Evolutionary conservation across 92 coral and sea anemone genomes (phyloP), one percentile per base, ranked within the genome.

Genomic region (Phenganax stokvisi): DNA sequence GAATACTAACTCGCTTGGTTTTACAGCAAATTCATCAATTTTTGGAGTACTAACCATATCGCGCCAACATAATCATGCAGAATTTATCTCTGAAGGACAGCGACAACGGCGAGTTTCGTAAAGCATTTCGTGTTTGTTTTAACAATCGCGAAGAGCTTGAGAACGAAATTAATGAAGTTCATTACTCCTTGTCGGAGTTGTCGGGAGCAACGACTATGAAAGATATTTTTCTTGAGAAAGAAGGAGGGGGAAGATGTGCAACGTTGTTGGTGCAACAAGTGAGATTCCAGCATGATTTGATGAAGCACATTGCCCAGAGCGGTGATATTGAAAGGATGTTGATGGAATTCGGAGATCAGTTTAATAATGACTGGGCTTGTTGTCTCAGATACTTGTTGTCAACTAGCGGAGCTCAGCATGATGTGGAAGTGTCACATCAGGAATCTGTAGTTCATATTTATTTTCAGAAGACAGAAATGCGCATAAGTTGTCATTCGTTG

Each of bases 281-380:
- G 58, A 72, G 57, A 72, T 72, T 44, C 52, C 77, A 72, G 56
- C 52, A 44, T 44, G 15, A 37, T 8, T 72, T 72, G 52, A 17
- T 44, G 9, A 8, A 72, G 20, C 77, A 72, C 54, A 72, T 72
- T 72, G 15, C 29, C 20, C 11, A 55, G 25, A 72, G 52, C 8
- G 57, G 57, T 28, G 77, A 72, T n/a, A 44, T 72, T 6, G 57
- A 72, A n/a, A 47, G 12, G 25, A 44, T 72, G 20, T 72, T 72
- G 9, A 12, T 51, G 6, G 77, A 72, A 72, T 72, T n/a, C 77
- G 10, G 12, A 44, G 57, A 44, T 16, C 53, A 37, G 10, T 37
- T 37, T 37, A 37, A 37, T 37, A 2, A 37, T 37, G 47, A 37
- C 47, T 37, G 47, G 47, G 29, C 9, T 52, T n/a, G 54, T 72